phyloP scores from a whole-genome alignment of 2,888 invertebrate species.

The Callimorpha dominula region DNA sequence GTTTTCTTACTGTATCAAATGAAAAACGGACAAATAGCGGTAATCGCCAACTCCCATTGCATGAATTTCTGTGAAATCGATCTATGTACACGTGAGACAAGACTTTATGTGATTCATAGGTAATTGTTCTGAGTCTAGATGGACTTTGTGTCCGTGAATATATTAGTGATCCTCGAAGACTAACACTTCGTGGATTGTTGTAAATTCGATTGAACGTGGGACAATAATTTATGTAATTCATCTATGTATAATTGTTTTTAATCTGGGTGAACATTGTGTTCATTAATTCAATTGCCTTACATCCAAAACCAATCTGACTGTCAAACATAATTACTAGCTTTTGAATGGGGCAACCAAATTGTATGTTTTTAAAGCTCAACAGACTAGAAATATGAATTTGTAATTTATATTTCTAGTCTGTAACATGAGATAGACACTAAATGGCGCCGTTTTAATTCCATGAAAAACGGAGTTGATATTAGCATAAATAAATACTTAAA shows the following conservation, averaged over 20 bases:
- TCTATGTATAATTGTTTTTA: not conserved
- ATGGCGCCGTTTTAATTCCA: not conserved
- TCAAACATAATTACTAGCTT: not conserved
- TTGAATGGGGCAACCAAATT: not conserved
- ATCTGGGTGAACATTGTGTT: not conserved
- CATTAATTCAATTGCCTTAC: not conserved
- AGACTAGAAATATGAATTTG: no score
- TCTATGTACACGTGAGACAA: not conserved
- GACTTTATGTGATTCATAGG: not conserved
- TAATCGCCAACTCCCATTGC: not conserved
- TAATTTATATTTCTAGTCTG: no score
- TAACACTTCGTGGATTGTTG: not conserved
- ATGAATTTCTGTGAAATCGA: not conserved
- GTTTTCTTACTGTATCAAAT: not conserved
- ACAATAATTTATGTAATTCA: not conserved
- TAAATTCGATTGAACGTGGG: not conserved
- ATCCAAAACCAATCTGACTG: not conserved
- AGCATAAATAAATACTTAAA: no score
- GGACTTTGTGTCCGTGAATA: not conserved
- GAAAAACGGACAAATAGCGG: not conserved
- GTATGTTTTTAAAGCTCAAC: no score
- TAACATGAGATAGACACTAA: not conserved
- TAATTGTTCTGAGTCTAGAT: not conserved
- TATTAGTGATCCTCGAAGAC: not conserved
- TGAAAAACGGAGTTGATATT: not conserved